Percentiles rank a stretch among this genome's conserved stretches.
phyloP scores from a whole-genome alignment of 2,797 vertebrate species.

The Melanotaenia maccullochi region DNA sequence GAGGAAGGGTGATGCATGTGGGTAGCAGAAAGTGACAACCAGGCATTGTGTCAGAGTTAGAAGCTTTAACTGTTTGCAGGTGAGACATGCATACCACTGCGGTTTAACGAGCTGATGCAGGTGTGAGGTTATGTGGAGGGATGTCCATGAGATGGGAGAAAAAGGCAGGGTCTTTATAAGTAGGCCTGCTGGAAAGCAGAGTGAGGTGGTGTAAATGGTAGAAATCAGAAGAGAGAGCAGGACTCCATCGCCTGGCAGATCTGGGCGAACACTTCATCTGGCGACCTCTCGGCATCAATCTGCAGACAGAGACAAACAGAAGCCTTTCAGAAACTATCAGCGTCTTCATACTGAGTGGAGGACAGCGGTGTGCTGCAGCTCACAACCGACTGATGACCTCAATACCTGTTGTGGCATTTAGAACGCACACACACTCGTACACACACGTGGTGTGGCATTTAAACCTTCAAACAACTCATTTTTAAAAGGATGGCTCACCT shows the following conservation, averaged over 20 bases:
- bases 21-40: slow-evolving; percentile 46
- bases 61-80: slow-evolving; percentile 47
- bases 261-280: slow-evolving; percentile 89
- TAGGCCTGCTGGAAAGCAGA: slow-evolving; percentile 28
- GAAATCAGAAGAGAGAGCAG: slow-evolving; percentile 73
- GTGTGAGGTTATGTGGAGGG: slow-evolving; percentile 25
- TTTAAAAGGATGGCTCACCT: slow-evolving; percentile 30
- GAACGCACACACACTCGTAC: background rate
- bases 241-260: slow-evolving; percentile 87
- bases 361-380: slow-evolving; percentile 9
- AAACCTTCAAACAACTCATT: slow-evolving; percentile 32
- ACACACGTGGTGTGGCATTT: slow-evolving; percentile 49
- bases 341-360: background rate
- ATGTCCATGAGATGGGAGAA: slow-evolving; percentile 15
- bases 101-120: slow-evolving; percentile 45
- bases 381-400: slow-evolving; percentile 36
- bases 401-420: slow-evolving; percentile 53
- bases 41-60: slow-evolving; percentile 38
- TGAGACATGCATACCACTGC: slow-evolving; percentile 66
- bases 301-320: slow-evolving; percentile 63
- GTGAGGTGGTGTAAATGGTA: slow-evolving; percentile 3
- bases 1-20: background rate
- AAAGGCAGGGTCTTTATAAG: slow-evolving; percentile 14
- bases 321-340: slow-evolving; percentile 19
- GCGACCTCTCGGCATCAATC: slow-evolving; percentile 90